Evolutionary conservation across 2,113 vertebrate species (phyloP), one percentile per base, ranked within the genome.

Genomic region (Emydura subglobosa): DNA sequence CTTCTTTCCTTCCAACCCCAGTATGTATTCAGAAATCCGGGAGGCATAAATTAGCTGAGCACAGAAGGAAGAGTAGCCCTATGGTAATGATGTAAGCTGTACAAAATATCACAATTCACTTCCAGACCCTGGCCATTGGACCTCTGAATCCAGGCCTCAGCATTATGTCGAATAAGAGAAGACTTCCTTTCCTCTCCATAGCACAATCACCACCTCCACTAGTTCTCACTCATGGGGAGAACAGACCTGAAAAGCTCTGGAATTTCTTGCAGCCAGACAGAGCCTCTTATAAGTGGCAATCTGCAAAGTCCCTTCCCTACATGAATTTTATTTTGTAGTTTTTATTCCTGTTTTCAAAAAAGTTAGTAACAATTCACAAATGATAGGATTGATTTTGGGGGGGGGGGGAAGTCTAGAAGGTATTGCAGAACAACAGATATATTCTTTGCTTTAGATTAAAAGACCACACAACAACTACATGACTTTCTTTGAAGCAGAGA

Each of bases 21-120:
- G 47, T 10, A 14, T 2, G 0, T 81, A 2, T 0, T 6, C 1
- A 4, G 11, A 79, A 21, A 59, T 29, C 2, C 0, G 0, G 3
- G 59, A n/a, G 1, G 6, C n/a, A 9, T 44, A 54, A 7, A 12
- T 31, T 16, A 82, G 51, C 54, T 44, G 49, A 22, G 65, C 19
- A 61, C 5, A 85, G 82, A 61, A 51, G 3, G 24, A 88, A 39
- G 14, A 21, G 59, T 17, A 76, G 49, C 42, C 49, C 17, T 8
- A 29, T 6, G n/a, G 22, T 53, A 7, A 72, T 0, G 0, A 25
- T 34, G 16, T 0, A 5, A 93, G 5, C 42, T 76, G 24, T 47
- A 76, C 25, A 44, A 44, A 25, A 3, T 59, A 21, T 31, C 21
- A 27, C 10, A 34, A 5, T 59, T 11, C 8, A 1, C 25, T 84